These are phyloP conservation scores for Rhinatrema bivittatum DNA, from an alignment of 2,797 vertebrate species.

Conservation along the genomic window DNA sequence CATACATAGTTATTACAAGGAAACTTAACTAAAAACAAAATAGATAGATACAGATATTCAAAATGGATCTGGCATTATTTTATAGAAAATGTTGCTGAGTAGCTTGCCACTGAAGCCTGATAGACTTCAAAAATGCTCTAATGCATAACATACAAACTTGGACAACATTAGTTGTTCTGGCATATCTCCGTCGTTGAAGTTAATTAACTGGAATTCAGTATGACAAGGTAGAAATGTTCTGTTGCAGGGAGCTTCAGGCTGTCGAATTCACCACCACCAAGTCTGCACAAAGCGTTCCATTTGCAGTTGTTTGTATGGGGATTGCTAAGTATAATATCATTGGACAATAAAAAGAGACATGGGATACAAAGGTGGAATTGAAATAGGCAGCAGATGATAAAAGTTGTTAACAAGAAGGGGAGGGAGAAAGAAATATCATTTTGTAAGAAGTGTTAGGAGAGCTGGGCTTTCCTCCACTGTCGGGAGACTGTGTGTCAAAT, in stretches of 20 bases:
- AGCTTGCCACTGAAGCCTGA: background rate
- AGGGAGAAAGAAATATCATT: slow-evolving; percentile 10
- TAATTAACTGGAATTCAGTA: background rate
- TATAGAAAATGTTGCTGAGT: background rate
- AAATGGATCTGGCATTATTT: background rate
- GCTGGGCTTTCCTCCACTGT: slow-evolving; percentile 18
- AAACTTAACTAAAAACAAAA: too few relatives aligned
- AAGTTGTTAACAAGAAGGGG: background rate
- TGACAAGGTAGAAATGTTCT: background rate
- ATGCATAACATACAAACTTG: background rate
- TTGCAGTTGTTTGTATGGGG: too few relatives aligned
- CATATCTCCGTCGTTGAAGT: background rate
- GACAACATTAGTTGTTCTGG: background rate
- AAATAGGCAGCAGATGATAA: background rate
- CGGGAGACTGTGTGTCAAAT: slow-evolving; percentile 32
- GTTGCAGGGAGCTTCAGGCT: background rate
- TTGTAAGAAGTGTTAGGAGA: slow-evolving; percentile 25
- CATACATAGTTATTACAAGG: too few relatives aligned
- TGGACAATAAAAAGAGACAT: slow-evolving; percentile 1
- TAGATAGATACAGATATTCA: background rate
- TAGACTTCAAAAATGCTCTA: background rate
- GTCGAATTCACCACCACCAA: slow-evolving; percentile 1
- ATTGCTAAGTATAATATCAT: background rate
- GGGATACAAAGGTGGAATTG: background rate
- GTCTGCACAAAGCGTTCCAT: background rate